Evolutionary conservation across 1,140 invertebrate genomes (phyloP).

Genomic region (Ylistrum balloti): DNA sequence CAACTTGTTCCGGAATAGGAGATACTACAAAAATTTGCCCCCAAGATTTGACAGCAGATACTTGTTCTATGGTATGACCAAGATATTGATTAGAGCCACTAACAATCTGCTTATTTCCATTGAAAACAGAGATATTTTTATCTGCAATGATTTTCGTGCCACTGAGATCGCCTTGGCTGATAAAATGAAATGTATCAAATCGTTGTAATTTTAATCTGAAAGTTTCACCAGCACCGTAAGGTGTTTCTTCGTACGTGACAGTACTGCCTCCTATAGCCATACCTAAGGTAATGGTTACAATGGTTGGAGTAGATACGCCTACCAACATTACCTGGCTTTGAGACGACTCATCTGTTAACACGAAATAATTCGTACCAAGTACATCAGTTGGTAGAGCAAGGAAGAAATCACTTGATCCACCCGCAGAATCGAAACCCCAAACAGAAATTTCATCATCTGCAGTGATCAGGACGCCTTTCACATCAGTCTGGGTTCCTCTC

Average conservation of each 20-base stretch:
- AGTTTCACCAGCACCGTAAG: not conserved
- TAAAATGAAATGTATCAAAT: not conserved
- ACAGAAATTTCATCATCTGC: slow-evolving; percentile 51
- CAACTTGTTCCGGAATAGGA: slow-evolving; percentile 47
- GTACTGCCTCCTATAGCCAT: not conserved
- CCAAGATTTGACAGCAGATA: slow-evolving; percentile 40
- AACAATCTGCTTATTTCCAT: slow-evolving; percentile 53
- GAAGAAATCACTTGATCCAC: slow-evolving; percentile 53
- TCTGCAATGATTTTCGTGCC: not conserved
- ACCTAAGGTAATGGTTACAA: not conserved
- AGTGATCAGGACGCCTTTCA: slow-evolving; percentile 50
- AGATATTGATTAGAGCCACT: slow-evolving; percentile 42
- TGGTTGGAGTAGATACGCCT: not conserved
- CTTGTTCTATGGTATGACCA: slow-evolving; percentile 53
- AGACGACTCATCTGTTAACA: not conserved
- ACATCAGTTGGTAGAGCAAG: slow-evolving; percentile 50
- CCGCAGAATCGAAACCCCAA: slow-evolving; percentile 53
- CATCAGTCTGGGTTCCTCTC: not conserved
- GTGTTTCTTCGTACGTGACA: not conserved
- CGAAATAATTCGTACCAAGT: slow-evolving; percentile 49
- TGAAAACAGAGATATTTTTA: slow-evolving; percentile 54
- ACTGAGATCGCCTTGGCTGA: not conserved
- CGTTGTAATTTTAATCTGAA: not conserved
- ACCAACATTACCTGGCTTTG: not conserved
- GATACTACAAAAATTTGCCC: slow-evolving; percentile 49